Percentiles rank a stretch among this genome's conserved stretches.
phyloP scores from a whole-genome alignment of 1,140 invertebrate genomes.

The Chironomus striatipennis region DNA sequence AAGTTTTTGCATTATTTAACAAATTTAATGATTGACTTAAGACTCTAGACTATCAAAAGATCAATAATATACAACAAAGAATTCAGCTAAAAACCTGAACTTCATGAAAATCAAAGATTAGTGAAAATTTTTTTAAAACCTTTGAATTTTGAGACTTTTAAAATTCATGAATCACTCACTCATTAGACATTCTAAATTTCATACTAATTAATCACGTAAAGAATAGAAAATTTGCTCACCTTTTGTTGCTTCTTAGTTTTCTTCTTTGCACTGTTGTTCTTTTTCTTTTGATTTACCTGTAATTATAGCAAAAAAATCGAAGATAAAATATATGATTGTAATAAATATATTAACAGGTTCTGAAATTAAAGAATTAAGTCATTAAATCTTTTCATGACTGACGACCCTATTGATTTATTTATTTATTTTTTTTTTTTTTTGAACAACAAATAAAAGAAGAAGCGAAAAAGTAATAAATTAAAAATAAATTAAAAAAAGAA shows the following conservation, averaged over 20 bases:
- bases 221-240: neutral
- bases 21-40: too few relatives aligned
- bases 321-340: neutral
- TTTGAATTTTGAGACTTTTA: too few relatives aligned
- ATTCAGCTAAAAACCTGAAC: too few relatives aligned
- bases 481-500: neutral
- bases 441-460: neutral
- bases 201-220: neutral
- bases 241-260: conserved; percentile 14
- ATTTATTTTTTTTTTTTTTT: neutral
- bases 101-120: too few relatives aligned
- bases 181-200: neutral
- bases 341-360: neutral
- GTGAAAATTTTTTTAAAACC: too few relatives aligned
- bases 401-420: conserved; percentile 11
- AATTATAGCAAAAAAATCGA: neutral
- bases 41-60: too few relatives aligned
- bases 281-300: conserved; percentile 20
- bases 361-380: conserved; percentile 1
- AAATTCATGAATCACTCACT: neutral
- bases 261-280: neutral
- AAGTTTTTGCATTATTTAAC: too few relatives aligned
- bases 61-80: too few relatives aligned
- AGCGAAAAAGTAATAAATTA: neutral
- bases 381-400: neutral